phyloP scores from a whole-genome alignment of 2,797 vertebrate genomes.

The Austrolebias charrua region DNA sequence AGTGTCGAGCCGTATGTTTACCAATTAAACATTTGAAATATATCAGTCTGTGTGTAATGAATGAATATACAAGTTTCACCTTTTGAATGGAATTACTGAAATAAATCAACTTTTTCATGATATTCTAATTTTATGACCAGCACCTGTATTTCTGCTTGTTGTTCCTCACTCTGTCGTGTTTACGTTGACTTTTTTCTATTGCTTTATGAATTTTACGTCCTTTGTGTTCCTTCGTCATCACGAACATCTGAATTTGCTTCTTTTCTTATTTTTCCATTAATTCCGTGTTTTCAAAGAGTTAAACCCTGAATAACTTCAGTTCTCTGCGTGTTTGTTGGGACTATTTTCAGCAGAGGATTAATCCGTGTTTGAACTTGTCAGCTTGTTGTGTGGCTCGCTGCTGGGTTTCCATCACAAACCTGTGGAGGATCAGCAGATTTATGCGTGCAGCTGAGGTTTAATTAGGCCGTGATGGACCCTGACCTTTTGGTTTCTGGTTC shows the following conservation, averaged over 20 bases:
- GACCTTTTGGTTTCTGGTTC: constrained; percentile 16
- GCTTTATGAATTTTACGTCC: too few species aligned
- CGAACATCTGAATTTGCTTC: background rate
- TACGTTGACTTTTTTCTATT: background rate
- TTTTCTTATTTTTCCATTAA: background rate
- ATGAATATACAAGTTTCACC: too few species aligned
- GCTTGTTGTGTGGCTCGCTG: background rate
- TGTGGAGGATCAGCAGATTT: background rate
- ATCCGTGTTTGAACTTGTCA: constrained; percentile 9
- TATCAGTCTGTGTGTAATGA: too few species aligned
- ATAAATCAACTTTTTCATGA: too few species aligned
- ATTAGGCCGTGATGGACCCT: background rate
- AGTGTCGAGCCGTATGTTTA: too few species aligned
- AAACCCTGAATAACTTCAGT: background rate
- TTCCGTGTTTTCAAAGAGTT: background rate
- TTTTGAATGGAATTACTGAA: too few species aligned
- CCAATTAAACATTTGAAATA: too few species aligned
- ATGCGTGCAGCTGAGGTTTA: background rate
- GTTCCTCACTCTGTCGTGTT: background rate
- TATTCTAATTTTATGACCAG: too few species aligned
- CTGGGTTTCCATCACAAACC: background rate
- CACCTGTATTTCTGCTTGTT: background rate
- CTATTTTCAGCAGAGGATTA: constrained; percentile 20
- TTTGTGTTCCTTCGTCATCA: too few species aligned
- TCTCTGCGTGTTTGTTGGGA: background rate